Base-by-base conservation (phyloP, 2,113 vertebrate species). In the Caracal caracal region DNA sequence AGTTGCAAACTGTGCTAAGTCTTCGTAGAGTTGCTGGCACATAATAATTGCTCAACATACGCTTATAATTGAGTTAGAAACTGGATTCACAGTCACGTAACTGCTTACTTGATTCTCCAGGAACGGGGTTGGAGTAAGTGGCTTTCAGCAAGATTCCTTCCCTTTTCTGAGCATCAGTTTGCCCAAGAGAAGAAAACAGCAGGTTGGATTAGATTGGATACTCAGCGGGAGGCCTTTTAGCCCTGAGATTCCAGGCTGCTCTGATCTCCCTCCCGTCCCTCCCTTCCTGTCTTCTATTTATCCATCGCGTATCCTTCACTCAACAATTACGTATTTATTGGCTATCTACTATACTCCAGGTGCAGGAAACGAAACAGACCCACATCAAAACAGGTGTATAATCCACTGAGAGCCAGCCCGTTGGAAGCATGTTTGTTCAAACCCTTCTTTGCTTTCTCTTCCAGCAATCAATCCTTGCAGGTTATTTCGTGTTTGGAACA, bases 401-500 rank as follows among this genome's bases (percentile, higher is more conserved):
- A 5, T 4, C 33, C 28, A 0, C 3, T 0, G 63, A 19, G 13
- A 79, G 79, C 61, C 79, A 56, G 70, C 13, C 59, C 4, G 0
- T n/a, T 26, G 59, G 71, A 88, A 80, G 30, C 4, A 4, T 13
- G 10, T 51, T 84, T 49, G 59, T 70, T 97, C 76, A 26, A 61
- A 82, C 17, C 79, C 53, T 51, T 56, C 93, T 94, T 96, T 92
- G 81, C 95, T 56, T 24, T 84, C 47, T 66, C 61, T 33, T 68
- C 71, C 68, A 65, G 51, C 53, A 71, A 56, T 90, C 95, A 90
- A 56, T 92, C 71, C 59, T 96, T 59, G 43, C 76, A 96, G 96
- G 95, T 97, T 97, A 96, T 95, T 97, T 96, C 43, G 2, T 81
- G 83, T 96, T 97, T 97, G 87, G 28, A 96, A 93, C 63, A 59